Base-by-base conservation (phyloP, 2,888 invertebrate genomes). In the Hirtodrosophila duncani region DNA sequence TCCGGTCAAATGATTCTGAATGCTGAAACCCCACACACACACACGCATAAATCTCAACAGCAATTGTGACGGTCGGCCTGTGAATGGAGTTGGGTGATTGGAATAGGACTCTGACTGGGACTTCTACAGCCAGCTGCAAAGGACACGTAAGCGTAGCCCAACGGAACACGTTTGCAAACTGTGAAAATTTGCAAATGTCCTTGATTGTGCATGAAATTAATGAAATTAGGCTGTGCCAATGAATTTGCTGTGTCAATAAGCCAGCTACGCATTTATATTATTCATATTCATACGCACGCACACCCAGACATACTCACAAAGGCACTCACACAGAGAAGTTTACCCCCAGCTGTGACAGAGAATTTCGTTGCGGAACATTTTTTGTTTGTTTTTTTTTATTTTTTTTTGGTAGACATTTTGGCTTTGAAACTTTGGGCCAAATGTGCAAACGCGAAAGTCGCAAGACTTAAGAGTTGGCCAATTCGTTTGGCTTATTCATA, bases 1-100 rank as follows among this genome's bases (percentile, higher is more conserved):
- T 79, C 80, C 77, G 78, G 80, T 79, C 72, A 78, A 75, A 62
- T 72, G 79, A 39, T 36, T 63, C 38, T 52, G 75, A 72, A 66
- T 66, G 60, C 20, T 30, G 29, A 18, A 23, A 27, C 11, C 7
- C 27, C 13, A 27, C 43, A 38, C 69, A 49, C 46, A 57, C 36
- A 33, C 63, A 59, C 57, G 55, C 68, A 62, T 45, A 66, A 77
- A 62, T 52, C 62, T 43, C 44, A 7, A 31, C 44, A 11, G 18
- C 23, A 9, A 16, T 1, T 17, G 3, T 21, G 24, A 30, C 30
- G 13, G 18, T 3, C 18, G 6, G 18, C 7, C 24, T 16, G 56
- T 9, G 31, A 16, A 7, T 1, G 10, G 8, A 3, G 13, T n/a
- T n/a, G n/a, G n/a, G n/a, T n/a, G n/a, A n/a, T n/a, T n/a, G n/a